A percentile compares a stretch with the other conserved stretches of the same genome.
These are phyloP conservation scores for Dinocampus coccinellae DNA, from an alignment of 2,888 invertebrate genomes.

Conservation along the genomic window DNA sequence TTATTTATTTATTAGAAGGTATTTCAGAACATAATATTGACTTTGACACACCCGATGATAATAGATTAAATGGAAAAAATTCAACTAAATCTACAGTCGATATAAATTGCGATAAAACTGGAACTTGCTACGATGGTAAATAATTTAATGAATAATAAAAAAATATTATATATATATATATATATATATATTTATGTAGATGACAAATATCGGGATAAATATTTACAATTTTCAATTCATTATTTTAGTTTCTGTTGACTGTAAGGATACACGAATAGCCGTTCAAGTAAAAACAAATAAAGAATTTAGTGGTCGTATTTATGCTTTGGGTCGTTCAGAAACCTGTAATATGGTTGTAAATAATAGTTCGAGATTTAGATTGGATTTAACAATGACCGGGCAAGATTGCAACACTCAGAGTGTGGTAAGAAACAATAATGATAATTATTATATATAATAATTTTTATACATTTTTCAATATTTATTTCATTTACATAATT, in stretches of 20 bases:
- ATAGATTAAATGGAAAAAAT: conserved; percentile 77
- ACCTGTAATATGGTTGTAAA: conserved; percentile 95
- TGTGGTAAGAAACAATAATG: conserved; percentile 75
- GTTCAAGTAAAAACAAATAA: conserved; percentile 94
- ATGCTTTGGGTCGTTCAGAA: conserved; percentile 92
- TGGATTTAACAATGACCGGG: conserved; percentile 93
- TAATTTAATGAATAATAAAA: neutral
- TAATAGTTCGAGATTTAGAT: conserved; percentile 91
- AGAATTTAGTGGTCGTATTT: conserved; percentile 94
- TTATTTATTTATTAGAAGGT: conserved; percentile 70
- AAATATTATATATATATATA: neutral
- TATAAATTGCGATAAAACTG: conserved; percentile 93
- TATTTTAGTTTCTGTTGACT: conserved; percentile 87
- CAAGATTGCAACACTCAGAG: conserved; percentile 97
- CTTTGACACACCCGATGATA: conserved; percentile 83
- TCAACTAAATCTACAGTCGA: conserved; percentile 72
- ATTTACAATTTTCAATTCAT: conserved; percentile 15
- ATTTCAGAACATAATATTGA: conserved; percentile 78
- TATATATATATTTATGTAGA: no score
- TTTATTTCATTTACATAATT: neutral
- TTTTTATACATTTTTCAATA: neutral
- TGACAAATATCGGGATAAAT: no score
- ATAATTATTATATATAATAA: neutral
- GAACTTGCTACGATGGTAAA: conserved; percentile 94
- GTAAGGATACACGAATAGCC: conserved; percentile 94